phyloP scores from a whole-genome alignment of 2,888 invertebrate genomes.

The Cerastoderma edule region DNA sequence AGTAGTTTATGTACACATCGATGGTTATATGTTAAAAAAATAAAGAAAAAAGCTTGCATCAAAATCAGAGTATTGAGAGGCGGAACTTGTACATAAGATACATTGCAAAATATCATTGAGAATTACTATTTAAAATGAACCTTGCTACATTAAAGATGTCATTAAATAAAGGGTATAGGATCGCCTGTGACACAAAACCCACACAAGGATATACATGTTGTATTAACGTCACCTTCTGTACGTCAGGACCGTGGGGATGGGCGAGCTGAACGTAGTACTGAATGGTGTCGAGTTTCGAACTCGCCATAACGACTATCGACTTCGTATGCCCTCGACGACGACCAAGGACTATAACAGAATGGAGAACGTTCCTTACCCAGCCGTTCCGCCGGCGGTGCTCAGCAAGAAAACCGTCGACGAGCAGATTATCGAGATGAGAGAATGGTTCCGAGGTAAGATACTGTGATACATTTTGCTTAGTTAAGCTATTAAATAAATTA shows the following conservation, averaged over 20 bases:
- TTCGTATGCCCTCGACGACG: constrained; percentile 61
- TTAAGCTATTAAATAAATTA: not conserved
- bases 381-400: constrained; percentile 69
- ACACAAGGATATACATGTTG: not conserved
- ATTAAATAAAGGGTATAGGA: not conserved
- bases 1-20: too few relatives aligned
- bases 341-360: constrained; percentile 53
- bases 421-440: constrained; percentile 68
- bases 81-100: too few relatives aligned
- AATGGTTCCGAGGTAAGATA: constrained; percentile 64
- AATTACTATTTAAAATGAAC: too few relatives aligned
- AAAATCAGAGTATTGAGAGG: too few relatives aligned
- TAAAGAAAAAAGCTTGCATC: too few relatives aligned
- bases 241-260: constrained; percentile 65
- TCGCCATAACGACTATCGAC: constrained; percentile 73
- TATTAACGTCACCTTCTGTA: not conserved
- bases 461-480: not conserved
- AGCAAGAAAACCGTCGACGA: constrained; percentile 63
- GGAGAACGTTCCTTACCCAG: constrained; percentile 66
- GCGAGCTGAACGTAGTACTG: constrained; percentile 70
- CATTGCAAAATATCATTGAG: too few relatives aligned
- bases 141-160: not conserved
- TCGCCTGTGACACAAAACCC: not conserved
- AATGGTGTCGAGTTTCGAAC: constrained; percentile 77
- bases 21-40: too few relatives aligned